phyloP scores from a whole-genome alignment of 2,113 vertebrate species.

The Python bivittatus region DNA sequence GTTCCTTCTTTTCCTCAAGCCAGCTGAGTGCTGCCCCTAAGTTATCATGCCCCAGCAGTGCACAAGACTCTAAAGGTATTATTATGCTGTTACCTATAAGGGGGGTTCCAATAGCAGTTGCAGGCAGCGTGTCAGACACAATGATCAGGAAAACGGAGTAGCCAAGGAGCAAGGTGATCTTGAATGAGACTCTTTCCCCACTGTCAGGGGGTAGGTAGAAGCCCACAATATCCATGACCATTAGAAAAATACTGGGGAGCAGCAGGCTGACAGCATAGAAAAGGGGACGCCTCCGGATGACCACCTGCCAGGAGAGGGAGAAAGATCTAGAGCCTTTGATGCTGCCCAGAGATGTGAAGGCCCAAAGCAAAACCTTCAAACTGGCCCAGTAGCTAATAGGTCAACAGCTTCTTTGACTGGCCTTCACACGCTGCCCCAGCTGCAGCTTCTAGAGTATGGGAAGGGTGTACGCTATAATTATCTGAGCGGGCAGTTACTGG shows the following conservation, averaged over 20 bases:
- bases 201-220: conserved; percentile 98
- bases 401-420: neutral
- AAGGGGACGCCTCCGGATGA: conserved; percentile 91
- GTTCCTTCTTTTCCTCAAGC: neutral
- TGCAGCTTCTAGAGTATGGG: neutral
- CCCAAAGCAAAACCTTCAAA: neutral
- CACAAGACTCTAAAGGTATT: neutral
- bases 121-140: conserved; percentile 91
- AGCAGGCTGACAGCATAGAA: conserved; percentile 94
- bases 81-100: conserved; percentile 80
- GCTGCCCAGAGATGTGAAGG: neutral
- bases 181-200: conserved; percentile 96
- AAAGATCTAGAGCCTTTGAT: neutral
- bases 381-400: neutral
- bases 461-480: neutral
- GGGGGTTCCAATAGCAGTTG: conserved; percentile 91
- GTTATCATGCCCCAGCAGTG: neutral
- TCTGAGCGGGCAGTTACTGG: neutral
- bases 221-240: conserved; percentile 95
- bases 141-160: conserved; percentile 99
- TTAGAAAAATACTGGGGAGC: conserved; percentile 94
- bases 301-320: conserved; percentile 76
- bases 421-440: neutral
- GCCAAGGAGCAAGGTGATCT: conserved; percentile 94
- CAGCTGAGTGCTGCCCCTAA: no score